phyloP scores from a whole-genome alignment of 2,797 vertebrate species.

The Pachyuromys duprasi region DNA sequence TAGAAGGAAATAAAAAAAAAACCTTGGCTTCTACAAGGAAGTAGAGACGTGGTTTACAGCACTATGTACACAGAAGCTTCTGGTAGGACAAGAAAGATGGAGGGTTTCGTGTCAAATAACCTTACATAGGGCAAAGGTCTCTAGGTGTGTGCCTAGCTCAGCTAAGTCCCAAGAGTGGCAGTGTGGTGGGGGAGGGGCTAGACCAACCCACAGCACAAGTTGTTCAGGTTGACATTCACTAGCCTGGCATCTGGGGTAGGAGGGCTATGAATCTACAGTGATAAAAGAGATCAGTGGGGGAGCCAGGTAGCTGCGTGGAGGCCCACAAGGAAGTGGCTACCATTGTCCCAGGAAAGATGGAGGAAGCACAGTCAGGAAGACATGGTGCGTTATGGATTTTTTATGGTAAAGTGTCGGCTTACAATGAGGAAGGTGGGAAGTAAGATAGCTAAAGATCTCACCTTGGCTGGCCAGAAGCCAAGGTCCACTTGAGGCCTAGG shows the following conservation, averaged over 20 bases:
- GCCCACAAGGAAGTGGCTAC: rapidly evolving
- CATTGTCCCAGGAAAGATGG: rapidly evolving
- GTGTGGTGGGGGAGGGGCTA: rapidly evolving
- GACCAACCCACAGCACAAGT: rapidly evolving
- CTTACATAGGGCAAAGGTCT: conserved; percentile 62
- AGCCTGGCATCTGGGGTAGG: not conserved
- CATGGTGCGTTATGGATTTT: not conserved
- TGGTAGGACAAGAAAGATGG: conserved; percentile 30
- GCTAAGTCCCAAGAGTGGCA: not conserved
- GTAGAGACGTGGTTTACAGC: not conserved
- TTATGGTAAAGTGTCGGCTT: not conserved
- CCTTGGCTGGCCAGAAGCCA: not conserved
- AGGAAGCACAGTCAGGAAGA: not conserved
- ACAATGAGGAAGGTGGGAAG: too few species aligned
- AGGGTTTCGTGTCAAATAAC: conserved; percentile 8
- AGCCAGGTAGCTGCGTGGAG: rapidly evolving
- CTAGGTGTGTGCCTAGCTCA: not conserved
- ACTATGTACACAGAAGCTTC: not conserved
- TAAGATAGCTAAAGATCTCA: rapidly evolving
- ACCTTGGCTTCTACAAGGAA: not conserved
- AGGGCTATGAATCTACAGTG: not conserved
- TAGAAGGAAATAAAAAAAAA: not conserved
- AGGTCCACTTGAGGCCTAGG: not conserved
- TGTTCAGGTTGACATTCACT: not conserved
- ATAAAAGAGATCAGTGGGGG: not conserved